Base-by-base conservation (phyloP, 2,888 invertebrate genomes). In the Rutpela maculata region DNA sequence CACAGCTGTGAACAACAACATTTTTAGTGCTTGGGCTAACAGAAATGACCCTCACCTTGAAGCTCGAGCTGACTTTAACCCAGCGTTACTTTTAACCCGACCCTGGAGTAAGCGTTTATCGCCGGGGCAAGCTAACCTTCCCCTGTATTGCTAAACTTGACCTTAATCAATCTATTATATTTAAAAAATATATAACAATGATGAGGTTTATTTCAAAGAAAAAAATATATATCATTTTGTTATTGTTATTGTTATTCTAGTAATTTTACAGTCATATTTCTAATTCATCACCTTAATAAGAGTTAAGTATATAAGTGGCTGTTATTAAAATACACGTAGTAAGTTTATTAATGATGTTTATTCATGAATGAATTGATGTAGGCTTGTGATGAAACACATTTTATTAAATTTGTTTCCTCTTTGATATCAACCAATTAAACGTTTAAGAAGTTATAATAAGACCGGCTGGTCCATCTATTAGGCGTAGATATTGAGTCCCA, bases 401-500 rank as follows among this genome's bases (percentile, higher is more conserved):
- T 63, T 72, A 72, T 72, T 63, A 72, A 55, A 72, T 72, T 74
- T 50, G 66, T 66, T 66, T 74, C 66, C 74, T 55, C 67, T 74
- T 56, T 35, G 60, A 74, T 74, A 74, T 73, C 74, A 74, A 67
- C 74, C 74, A 74, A 74, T 74, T 74, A 70, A 70, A 10, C 71
- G 59, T 66, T 72, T 65, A 43, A 70, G 57, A 56, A 65, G 56
- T 38, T 18, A 56, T 63, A 71, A 63, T 73, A 56, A 76, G 38
- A 62, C 38, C 73, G 68, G 57, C 76, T 60, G 63, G 68, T 56
- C 50, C 67, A 35, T 76, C 73, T 67, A 80, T 72, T 76, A 72
- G 71, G 26, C 70, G 67, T 73, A 66, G 70, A 75, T 75, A 74
- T 75, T 63, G 70, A 76, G 69, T 84, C 84, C 82, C 84, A 83